Percentiles rank a stretch among this genome's conserved stretches.
phyloP scores from a whole-genome alignment of 2,113 vertebrate genomes.

The Peromyscus leucopus region DNA sequence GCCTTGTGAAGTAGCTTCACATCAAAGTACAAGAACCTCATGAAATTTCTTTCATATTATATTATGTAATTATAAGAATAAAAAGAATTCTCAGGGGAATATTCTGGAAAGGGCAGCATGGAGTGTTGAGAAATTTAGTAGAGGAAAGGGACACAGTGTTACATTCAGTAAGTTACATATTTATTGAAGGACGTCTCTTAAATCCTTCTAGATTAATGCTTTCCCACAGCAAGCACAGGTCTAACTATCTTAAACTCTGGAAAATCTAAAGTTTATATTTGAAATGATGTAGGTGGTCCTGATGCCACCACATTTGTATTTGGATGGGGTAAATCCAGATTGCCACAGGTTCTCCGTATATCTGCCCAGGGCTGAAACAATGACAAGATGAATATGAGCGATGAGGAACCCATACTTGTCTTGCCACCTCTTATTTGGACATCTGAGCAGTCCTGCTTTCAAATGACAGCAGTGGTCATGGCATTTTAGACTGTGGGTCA shows the following conservation, averaged over 20 bases:
- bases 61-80: background rate
- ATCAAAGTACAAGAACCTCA: accelerated
- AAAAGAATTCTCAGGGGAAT: background rate
- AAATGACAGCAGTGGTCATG: accelerated
- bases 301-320: background rate
- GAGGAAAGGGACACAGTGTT: background rate
- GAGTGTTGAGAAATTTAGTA: background rate
- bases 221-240: background rate
- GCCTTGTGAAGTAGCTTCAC: background rate
- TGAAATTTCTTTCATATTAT: background rate
- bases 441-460: background rate
- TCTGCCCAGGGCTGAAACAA: background rate
- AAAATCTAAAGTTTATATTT: too few species aligned
- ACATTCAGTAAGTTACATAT: background rate
- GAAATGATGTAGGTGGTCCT: background rate
- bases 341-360: background rate
- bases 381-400: background rate
- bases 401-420: accelerated
- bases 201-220: background rate
- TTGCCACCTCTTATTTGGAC: accelerated
- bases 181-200: background rate
- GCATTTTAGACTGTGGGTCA: background rate
- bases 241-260: background rate
- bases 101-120: background rate
- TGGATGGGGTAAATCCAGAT: background rate